Percentiles rank a stretch among this genome's conserved stretches.
Conservation (phyloP, 2,113 vertebrate species). For the Galbula dea region DNA sequence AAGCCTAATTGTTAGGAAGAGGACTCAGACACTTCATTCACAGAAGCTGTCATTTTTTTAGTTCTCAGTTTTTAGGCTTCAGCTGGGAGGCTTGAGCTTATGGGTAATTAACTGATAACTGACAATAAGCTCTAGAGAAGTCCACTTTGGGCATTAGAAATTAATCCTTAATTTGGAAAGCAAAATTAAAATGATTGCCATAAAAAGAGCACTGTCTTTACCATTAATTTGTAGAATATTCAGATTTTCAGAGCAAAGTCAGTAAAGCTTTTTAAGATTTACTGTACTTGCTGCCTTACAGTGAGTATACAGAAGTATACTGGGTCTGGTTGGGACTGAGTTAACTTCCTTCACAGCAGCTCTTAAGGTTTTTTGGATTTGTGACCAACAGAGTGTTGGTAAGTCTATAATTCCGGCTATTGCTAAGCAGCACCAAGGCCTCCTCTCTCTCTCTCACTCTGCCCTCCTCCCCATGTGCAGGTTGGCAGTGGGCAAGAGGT, state of each 20-base stretch:
- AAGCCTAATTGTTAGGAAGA: background rate
- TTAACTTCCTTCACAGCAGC: background rate
- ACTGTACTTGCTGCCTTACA: background rate
- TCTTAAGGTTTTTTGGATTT: background rate
- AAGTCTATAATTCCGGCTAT: background rate
- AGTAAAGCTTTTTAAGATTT: background rate
- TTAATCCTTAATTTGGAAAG: background rate
- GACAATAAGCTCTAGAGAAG: background rate
- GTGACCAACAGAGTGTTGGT: background rate
- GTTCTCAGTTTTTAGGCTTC: background rate
- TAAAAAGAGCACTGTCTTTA: background rate
- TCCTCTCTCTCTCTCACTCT: background rate
- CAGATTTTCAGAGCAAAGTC: background rate
- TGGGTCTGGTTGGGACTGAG: background rate
- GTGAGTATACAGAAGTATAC: background rate
- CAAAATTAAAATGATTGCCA: background rate
- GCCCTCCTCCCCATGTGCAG: background rate
- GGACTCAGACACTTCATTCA: background rate
- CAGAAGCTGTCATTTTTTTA: background rate
- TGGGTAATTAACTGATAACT: background rate
- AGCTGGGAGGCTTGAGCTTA: background rate
- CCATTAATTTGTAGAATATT: background rate
- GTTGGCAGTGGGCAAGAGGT: background rate
- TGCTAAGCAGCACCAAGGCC: background rate
- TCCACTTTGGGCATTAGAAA: background rate